Conservation (phyloP, 2,888 invertebrate species). For the Lithophane semibrunnea region DNA sequence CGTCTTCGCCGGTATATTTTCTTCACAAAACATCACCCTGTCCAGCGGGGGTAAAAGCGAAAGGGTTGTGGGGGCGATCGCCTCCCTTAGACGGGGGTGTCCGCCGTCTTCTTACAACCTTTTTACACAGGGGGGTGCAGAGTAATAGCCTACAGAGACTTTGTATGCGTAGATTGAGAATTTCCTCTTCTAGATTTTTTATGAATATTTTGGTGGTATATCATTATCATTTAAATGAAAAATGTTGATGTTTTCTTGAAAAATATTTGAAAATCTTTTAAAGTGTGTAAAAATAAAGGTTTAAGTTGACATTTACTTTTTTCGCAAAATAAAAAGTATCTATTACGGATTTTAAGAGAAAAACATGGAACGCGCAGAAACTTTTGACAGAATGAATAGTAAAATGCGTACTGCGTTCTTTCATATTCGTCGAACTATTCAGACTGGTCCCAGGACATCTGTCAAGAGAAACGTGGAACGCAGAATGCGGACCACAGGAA, state of each 20-base stretch:
- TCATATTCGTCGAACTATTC: background rate
- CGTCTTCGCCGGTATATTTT: constrained; percentile 55
- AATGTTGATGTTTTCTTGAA: constrained; percentile 52
- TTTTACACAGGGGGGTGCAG: constrained; percentile 88
- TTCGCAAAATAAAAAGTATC: background rate
- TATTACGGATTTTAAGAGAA: background rate
- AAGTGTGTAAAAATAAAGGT: constrained; percentile 34
- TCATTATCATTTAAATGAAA: constrained; percentile 69
- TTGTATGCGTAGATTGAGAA: constrained; percentile 73
- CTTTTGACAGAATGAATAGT: background rate
- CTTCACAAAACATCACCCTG: constrained; percentile 82
- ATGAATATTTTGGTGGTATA: constrained; percentile 68
- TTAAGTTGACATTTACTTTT: background rate
- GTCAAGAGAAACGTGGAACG: background rate
- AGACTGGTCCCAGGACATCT: rapidly evolving
- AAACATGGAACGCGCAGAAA: background rate
- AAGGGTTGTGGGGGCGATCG: constrained; percentile 90
- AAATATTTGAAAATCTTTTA: constrained; percentile 25
- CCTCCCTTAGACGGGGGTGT: constrained; percentile 81
- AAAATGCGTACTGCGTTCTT: background rate
- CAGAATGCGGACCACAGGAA: background rate
- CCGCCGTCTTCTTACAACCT: constrained; percentile 90
- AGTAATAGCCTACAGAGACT: constrained; percentile 84
- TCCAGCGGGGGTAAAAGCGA: constrained; percentile 89
- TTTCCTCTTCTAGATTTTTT: constrained; percentile 72